Evolutionary conservation across 2,797 vertebrate genomes (phyloP), one percentile per base, ranked within the genome.

Genomic region (Tachyglossus aculeatus): DNA sequence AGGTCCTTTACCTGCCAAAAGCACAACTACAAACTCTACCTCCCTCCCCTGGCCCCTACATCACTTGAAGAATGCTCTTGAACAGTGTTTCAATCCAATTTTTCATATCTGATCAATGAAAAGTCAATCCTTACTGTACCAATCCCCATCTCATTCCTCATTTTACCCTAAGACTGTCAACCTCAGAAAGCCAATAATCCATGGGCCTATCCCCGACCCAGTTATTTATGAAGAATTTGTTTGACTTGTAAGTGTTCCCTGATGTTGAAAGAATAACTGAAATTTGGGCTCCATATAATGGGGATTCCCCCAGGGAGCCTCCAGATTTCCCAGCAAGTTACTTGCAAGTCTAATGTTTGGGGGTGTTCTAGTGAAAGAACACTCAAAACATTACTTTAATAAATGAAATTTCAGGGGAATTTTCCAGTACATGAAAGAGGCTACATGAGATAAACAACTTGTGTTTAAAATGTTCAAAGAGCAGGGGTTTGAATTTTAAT

Each of bases 381-480:
- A 36, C 5, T n/a, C n/a, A n/a, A n/a, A n/a, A 52, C 31, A 57
- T 74, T 63, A 52, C 31, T 57, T 74, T 63, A 69, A 29, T 55
- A 10, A 67, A 41, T 9, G 64, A n/a, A 47, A 25, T 37, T 37
- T 53, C 14, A 25, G 16, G 34, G 59, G 27, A n/a, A 75, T 69
- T 61, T 5, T 2, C 6, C 9, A 69, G 7, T 3, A 37, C 12
- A 68, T 50, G 45, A 66, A 61, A 0, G 1, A 50, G 15, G 40
- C 18, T 43, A n/a, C 5, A 24, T 6, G 22, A n/a, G 53, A 67
- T 62, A 70, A 48, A 61, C 55, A 22, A 68, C 41, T 75, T 58
- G 29, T 77, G 65, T 47, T 25, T 65, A 77, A 37, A 51, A 61
- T 77, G 45, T 71, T 36, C 12, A 60, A 77, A 56, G 16, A 15